Base-by-base conservation (phyloP, 2,888 invertebrate genomes). In the Branchellion lobata region DNA sequence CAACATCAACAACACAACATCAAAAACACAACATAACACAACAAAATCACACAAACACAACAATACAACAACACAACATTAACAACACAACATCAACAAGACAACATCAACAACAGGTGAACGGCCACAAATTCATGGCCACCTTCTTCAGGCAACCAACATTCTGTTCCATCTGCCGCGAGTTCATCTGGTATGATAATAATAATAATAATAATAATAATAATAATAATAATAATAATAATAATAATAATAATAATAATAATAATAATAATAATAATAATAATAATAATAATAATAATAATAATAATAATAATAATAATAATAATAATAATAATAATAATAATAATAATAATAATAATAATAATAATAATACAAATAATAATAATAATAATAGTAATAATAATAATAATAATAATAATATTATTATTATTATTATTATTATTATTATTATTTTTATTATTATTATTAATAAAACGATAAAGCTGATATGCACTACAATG, bases 81-180 rank as follows among this genome's bases (percentile, higher is more conserved):
- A 57, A 57, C 61, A 5, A 14, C 3, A 3, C 5, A 8, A 3
- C 8, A 47, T 47, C 11, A 47, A 8, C 47, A 18, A 47, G 18
- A 47, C 8, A 57, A 8, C 24, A 57, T n/a, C n/a, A n/a, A n/a
- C n/a, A n/a, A 57, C 61, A 57, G 61, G 91, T 92, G 83, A 96
- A 90, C 89, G 98, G 97, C 73, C 99, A 99, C 91, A 99, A 99
- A 90, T 99, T 99, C 90, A 98, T 99, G 98, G 98, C 98, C 83
- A 97, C 98, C 83, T 96, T 96, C 90, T 91, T 99, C 85, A 92
- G 96, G 78, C 99, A 99, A 89, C 98, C 98, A 84, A 98, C 98
- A 85, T 99, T 99, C 90, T 99, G 99, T 91, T 96, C 96, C 87
- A 96, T 97, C 90, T 99, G 99, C 90, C 92, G 94, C 85, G 96